Evolutionary conservation across 2,113 vertebrate species (phyloP), one percentile per base, ranked within the genome.

Genomic region (Rhinoptilus africanus): DNA sequence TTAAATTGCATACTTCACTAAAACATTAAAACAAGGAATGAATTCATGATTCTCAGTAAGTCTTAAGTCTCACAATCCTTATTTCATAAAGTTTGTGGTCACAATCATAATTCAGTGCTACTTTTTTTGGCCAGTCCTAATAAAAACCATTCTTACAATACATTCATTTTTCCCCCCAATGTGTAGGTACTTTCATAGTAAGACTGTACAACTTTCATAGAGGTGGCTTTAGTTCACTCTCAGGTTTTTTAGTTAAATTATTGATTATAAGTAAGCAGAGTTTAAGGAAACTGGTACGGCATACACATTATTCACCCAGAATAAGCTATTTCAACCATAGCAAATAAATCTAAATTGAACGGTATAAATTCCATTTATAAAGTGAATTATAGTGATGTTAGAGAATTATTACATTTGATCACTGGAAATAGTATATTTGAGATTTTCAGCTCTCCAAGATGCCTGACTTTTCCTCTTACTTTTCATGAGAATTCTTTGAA

Each of bases 341-440:
- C 60, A 91, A 95, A 95, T 76, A 94, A 80, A 93, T 85, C 88
- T 35, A 89, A 91, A 92, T 69, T n/a, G 71, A 81, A 94, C 18
- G 6, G 18, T 47, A 85, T 28, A 89, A 89, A 91, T 89, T 88
- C 14, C 14, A 77, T 89, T 79, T 88, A 89, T 89, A 54, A 96
- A 91, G 66, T 85, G 50, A 89, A 88, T 82, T 91, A 83, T 34
- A 54, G 53, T 19, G 41, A 91, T 69, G n/a, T 71, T 85, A 92
- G 45, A 95, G 53, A 93, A 92, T 85, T 47, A 82, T 34, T 82
- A 51, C 3, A 63, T 85, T 88, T 94, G 77, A 82, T 83, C 73
- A 57, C 30, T 83, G 50, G 30, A 88, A 94, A 95, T 54, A 10
- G 57, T 66, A 20, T 69, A 96, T 73, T 67, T 66, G 66, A 91